A percentile compares a stretch with the other conserved stretches of the same genome.
Evolutionary conservation across 2,888 invertebrate species (phyloP).

Genomic region (Augochlorella aurata): DNA sequence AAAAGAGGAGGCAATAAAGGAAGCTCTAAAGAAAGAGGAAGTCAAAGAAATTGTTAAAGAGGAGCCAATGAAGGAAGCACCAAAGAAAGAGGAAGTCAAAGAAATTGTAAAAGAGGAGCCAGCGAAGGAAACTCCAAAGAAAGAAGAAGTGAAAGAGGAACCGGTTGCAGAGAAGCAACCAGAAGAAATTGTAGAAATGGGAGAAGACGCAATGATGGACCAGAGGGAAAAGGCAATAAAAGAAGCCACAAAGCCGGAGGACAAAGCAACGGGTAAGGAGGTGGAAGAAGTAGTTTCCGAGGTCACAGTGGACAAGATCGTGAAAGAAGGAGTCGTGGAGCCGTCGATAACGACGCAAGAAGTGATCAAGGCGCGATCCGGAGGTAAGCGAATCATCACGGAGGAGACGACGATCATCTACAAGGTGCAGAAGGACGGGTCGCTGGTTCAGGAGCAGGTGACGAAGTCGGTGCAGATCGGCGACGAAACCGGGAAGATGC

Average conservation of each 20-base stretch:
- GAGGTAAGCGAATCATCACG: constrained; percentile 49
- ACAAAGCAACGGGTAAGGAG: background rate
- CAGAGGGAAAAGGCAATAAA: background rate
- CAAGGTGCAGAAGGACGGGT: constrained; percentile 59
- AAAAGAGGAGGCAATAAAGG: background rate
- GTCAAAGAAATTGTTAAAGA: background rate
- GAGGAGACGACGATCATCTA: constrained; percentile 64
- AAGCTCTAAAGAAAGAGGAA: background rate
- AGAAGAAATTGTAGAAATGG: background rate
- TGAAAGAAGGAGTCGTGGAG: background rate
- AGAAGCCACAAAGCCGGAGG: background rate
- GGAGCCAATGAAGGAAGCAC: background rate
- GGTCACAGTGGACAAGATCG: background rate
- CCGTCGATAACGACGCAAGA: constrained; percentile 20
- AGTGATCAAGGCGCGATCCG: constrained; percentile 13
- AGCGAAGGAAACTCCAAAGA: background rate
- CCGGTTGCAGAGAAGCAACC: background rate
- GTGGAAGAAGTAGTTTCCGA: background rate
- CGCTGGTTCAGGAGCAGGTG: constrained; percentile 56
- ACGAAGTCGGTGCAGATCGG: constrained; percentile 54
- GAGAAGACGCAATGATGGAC: background rate
- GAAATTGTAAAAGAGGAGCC: background rate
- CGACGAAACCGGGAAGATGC: constrained; percentile 34
- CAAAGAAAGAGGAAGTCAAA: background rate
- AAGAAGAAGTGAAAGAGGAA: constrained; percentile 3